Conservation (phyloP, 2,888 invertebrate species). For the Cylloceria caligata region DNA sequence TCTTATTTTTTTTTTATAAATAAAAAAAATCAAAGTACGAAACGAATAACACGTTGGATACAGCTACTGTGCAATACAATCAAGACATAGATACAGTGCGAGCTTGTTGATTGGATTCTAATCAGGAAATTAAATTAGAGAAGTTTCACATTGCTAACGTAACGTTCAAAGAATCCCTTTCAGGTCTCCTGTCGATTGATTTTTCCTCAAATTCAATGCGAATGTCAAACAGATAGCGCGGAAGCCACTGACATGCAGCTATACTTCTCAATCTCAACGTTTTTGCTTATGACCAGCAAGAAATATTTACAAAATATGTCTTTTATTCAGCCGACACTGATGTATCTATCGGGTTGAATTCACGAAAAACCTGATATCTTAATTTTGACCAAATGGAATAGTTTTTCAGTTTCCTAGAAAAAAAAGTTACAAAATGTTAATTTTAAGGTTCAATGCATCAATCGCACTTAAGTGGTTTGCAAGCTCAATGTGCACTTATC, state of each 20-base stretch:
- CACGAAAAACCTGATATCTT: too few relatives aligned
- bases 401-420: too few relatives aligned
- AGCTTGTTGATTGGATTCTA: background rate
- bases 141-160: conserved; percentile 4
- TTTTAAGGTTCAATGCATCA: background rate
- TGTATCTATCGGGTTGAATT: too few relatives aligned
- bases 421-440: too few relatives aligned
- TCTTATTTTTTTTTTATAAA: background rate
- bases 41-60: background rate
- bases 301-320: too few relatives aligned
- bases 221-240: conserved; percentile 28
- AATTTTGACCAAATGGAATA: too few relatives aligned
- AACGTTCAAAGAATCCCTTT: background rate
- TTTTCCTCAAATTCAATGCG: conserved; percentile 26
- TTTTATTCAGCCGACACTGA: too few relatives aligned
- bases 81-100: background rate
- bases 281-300: background rate
- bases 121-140: background rate
- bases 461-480: background rate
- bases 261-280: conserved; percentile 34
- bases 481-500: conserved; percentile 8
- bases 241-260: conserved; percentile 47
- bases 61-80: background rate
- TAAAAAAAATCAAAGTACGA: too few relatives aligned
- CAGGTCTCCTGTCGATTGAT: conserved; percentile 1